Percentiles rank a stretch among this genome's conserved stretches.
phyloP scores from a whole-genome alignment of 2,113 vertebrate genomes.

The Crotalus helleri region DNA sequence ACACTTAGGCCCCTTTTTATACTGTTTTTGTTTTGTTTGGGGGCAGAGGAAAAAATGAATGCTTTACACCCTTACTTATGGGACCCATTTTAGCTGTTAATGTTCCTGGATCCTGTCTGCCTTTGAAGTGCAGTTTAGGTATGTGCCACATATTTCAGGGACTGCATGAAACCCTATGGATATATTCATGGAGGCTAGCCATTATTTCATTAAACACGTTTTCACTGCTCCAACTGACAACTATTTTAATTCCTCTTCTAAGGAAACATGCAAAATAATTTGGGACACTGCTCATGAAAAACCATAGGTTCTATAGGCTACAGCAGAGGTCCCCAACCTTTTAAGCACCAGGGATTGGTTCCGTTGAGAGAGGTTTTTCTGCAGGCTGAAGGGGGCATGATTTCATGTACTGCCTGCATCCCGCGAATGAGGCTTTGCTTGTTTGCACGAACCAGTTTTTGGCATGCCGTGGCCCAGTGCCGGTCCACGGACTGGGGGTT shows the following conservation, averaged over 20 bases:
- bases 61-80: background rate
- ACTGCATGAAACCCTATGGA: background rate
- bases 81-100: background rate
- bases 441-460: too few species aligned
- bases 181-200: background rate
- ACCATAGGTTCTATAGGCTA: too few species aligned
- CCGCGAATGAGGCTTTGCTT: too few species aligned
- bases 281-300: background rate
- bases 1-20: background rate
- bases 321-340: too few species aligned
- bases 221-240: background rate
- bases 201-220: background rate
- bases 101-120: background rate
- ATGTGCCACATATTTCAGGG: background rate
- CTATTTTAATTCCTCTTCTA: background rate
- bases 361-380: too few species aligned
- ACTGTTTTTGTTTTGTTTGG: background rate
- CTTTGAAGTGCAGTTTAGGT: background rate
- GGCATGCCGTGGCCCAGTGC: too few species aligned
- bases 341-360: too few species aligned
- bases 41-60: background rate
- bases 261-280: background rate
- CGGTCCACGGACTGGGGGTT: too few species aligned
- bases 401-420: too few species aligned
- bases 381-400: too few species aligned